These are phyloP conservation scores for Phataginus tetradactyla DNA, from an alignment of 2,797 vertebrate genomes.

Conservation along the genomic window DNA sequence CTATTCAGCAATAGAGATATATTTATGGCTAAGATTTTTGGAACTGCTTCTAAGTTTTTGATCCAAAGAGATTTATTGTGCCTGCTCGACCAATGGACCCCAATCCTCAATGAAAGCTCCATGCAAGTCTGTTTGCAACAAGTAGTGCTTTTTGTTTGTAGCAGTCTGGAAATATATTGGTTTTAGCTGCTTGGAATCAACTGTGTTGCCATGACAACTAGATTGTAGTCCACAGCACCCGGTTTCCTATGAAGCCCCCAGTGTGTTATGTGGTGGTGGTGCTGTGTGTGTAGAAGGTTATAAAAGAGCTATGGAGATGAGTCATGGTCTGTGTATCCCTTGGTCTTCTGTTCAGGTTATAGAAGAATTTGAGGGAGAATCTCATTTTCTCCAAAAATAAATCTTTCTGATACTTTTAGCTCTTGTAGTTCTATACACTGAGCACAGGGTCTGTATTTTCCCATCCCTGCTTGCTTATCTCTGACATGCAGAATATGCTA, in stretches of 20 bases:
- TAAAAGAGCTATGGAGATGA: background rate
- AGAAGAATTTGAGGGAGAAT: background rate
- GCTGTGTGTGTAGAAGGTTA: background rate
- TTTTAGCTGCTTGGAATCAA: background rate
- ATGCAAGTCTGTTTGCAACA: background rate
- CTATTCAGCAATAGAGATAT: background rate
- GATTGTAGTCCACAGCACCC: background rate
- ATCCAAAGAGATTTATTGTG: background rate
- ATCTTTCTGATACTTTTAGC: background rate
- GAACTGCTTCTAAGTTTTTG: background rate
- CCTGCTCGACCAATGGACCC: background rate
- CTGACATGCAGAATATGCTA: background rate
- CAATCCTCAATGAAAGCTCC: background rate
- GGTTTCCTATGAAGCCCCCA: background rate
- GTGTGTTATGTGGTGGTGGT: background rate
- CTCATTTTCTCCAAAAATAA: slow-evolving; percentile 22
- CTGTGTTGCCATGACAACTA: background rate
- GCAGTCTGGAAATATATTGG: background rate
- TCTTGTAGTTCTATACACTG: background rate
- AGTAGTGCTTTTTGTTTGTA: background rate
- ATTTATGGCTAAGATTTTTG: background rate
- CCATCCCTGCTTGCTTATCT: background rate
- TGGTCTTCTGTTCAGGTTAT: background rate
- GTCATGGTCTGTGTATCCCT: background rate
- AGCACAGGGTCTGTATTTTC: background rate